These are phyloP conservation scores for Sebastes fasciatus DNA, from an alignment of 2,113 vertebrate genomes.

Conservation along the genomic window DNA sequence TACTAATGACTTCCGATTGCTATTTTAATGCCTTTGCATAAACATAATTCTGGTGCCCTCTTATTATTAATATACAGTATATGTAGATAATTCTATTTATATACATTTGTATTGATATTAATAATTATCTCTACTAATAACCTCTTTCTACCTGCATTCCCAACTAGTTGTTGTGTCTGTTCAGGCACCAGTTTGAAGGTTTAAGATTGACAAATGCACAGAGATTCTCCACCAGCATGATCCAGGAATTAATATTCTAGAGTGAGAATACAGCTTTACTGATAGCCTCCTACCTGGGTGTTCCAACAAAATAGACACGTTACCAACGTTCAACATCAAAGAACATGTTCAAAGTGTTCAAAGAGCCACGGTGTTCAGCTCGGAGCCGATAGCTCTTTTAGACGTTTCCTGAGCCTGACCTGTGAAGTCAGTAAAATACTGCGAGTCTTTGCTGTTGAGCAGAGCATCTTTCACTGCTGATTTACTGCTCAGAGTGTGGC, in stretches of 20 bases:
- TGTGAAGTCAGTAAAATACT: background rate
- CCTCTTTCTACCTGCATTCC: too few species aligned
- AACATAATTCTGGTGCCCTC: too few species aligned
- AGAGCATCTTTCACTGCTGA: conserved; percentile 39
- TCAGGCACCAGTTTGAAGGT: background rate
- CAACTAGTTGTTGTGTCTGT: background rate
- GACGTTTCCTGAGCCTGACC: conserved; percentile 13
- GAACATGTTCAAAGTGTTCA: background rate
- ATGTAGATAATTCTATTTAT: too few species aligned
- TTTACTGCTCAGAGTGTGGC: conserved; percentile 34
- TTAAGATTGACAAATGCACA: background rate
- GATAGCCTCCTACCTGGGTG: too few species aligned
- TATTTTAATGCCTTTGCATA: too few species aligned
- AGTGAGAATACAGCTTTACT: background rate
- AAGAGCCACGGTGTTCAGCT: background rate
- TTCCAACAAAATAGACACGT: conserved; percentile 3
- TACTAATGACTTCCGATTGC: too few species aligned
- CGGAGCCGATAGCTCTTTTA: background rate
- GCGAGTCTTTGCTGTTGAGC: conserved; percentile 23
- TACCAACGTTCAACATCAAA: conserved; percentile 1
- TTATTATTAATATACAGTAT: too few species aligned
- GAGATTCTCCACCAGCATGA: background rate
- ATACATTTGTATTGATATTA: too few species aligned
- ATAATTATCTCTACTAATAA: too few species aligned
- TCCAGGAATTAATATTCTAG: background rate